A percentile compares a stretch with the other conserved stretches of the same genome.
Conservation (phyloP, 2,888 invertebrate species). For the Plebejus argus region DNA sequence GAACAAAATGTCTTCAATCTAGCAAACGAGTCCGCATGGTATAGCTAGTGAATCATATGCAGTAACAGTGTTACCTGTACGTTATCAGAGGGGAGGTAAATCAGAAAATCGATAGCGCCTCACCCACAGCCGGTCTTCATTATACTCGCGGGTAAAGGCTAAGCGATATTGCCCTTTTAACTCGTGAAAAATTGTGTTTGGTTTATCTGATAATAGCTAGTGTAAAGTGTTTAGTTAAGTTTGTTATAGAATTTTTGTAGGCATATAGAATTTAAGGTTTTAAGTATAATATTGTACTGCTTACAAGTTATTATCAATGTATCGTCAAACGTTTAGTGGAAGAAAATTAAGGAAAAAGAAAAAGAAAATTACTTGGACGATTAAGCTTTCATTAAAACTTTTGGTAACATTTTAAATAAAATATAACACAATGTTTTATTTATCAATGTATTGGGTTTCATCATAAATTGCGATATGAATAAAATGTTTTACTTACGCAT, state of each 20-base stretch:
- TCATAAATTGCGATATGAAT: too few relatives aligned
- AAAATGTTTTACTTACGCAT: neutral
- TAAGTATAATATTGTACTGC: too few relatives aligned
- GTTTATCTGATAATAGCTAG: neutral
- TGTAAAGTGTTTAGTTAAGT: neutral
- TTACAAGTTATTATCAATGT: too few relatives aligned
- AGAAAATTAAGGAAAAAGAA: neutral
- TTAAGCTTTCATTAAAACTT: too few relatives aligned
- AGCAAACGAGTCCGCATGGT: neutral
- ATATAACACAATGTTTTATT: too few relatives aligned
- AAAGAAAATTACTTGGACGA: neutral
- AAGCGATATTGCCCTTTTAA: slow-evolving; percentile 17
- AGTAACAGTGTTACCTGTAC: slow-evolving; percentile 55
- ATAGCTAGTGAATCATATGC: slow-evolving; percentile 24
- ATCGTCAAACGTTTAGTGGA: neutral
- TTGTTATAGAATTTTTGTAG: neutral
- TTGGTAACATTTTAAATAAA: too few relatives aligned
- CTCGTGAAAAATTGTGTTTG: slow-evolving; percentile 2
- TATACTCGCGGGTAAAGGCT: slow-evolving; percentile 34
- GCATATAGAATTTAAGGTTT: neutral
- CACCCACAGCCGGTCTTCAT: slow-evolving; percentile 53
- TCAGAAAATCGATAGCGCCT: slow-evolving; percentile 75
- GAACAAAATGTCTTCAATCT: neutral
- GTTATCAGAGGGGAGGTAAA: slow-evolving; percentile 74
- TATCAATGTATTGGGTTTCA: too few relatives aligned